A percentile compares a stretch with the other conserved stretches of the same genome.
Conservation (phyloP, 1,140 invertebrate species). For the Solenopsis fugax region DNA sequence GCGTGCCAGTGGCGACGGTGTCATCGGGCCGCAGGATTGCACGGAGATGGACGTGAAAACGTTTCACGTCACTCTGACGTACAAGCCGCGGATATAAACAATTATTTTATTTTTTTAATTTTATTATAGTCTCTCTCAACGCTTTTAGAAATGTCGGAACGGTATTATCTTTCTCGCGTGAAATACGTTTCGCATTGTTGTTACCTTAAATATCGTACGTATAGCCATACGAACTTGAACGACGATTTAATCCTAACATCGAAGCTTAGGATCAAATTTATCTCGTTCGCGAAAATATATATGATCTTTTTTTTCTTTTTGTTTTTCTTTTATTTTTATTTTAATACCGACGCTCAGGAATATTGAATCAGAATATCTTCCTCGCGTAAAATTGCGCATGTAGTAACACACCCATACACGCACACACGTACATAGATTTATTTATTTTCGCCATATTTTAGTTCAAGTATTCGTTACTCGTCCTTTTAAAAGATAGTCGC, state of each 20-base stretch:
- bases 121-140: background rate
- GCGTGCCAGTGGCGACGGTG: constrained; percentile 73
- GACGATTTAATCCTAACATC: background rate
- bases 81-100: constrained; percentile 89
- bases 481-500: background rate
- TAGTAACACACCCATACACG: background rate
- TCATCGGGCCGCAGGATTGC: constrained; percentile 85
- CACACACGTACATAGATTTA: background rate
- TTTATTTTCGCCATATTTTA: constrained; percentile 42
- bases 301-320: constrained; percentile 7
- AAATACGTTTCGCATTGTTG: constrained; percentile 19
- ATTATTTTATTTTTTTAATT: background rate
- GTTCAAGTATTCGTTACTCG: background rate
- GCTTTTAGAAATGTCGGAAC: background rate
- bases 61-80: constrained; percentile 89
- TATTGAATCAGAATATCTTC: constrained; percentile 26
- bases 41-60: constrained; percentile 89
- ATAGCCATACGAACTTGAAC: background rate
- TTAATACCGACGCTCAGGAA: constrained; percentile 7
- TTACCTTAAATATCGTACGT: background rate
- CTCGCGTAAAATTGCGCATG: background rate
- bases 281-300: background rate
- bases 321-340: background rate
- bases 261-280: constrained; percentile 17
- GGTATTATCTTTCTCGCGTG: constrained; percentile 11